Conservation (phyloP, 2,797 vertebrate species). For the Parauchenoglanis ngamensis region DNA sequence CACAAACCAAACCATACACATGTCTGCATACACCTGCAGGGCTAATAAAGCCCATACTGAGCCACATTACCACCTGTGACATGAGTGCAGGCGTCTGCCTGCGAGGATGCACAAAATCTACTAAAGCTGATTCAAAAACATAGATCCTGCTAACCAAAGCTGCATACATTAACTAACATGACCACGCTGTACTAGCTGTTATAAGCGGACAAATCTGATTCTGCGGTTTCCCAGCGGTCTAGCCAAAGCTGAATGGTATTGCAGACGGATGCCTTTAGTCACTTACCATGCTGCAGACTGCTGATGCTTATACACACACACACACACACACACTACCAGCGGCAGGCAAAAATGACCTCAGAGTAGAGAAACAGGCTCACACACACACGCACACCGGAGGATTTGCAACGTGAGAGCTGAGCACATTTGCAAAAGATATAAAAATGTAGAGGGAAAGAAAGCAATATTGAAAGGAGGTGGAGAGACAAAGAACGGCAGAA, state of each 20-base stretch:
- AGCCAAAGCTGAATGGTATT: background rate
- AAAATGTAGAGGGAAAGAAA: conserved; percentile 2
- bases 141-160: conserved; percentile 2
- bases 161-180: background rate
- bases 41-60: background rate
- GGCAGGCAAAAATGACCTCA: conserved; percentile 22
- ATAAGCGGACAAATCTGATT: background rate
- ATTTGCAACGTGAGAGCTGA: background rate
- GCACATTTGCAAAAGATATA: conserved; percentile 5
- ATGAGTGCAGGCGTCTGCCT: conserved; percentile 1
- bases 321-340: conserved; percentile 29
- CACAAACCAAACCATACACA: background rate
- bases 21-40: background rate
- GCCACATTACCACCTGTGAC: conserved; percentile 30
- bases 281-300: conserved; percentile 68
- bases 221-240: background rate
- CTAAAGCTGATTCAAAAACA: background rate
- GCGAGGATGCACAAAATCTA: background rate
- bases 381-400: conserved; percentile 36
- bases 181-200: background rate
- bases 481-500: conserved; percentile 31
- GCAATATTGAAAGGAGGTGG: background rate
- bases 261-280: conserved; percentile 28
- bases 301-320: conserved; percentile 36
- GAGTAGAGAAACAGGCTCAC: conserved; percentile 9